Evolutionary conservation across 2,113 vertebrate genomes (phyloP), one percentile per base, ranked within the genome.

Genomic region (Anguilla rostrata): DNA sequence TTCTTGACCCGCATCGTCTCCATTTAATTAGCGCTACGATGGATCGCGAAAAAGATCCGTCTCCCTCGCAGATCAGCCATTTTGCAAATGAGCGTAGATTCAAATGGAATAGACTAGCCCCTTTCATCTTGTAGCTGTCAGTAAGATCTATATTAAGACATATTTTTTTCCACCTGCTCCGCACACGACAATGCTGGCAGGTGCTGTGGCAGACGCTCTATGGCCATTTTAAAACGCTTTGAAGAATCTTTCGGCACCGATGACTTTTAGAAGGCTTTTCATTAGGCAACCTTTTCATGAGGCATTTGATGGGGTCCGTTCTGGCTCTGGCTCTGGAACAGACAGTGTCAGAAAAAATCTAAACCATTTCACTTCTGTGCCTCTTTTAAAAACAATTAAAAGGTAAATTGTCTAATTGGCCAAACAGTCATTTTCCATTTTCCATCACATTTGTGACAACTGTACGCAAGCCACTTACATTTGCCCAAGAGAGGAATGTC

Each of bases 111-210:
- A 34, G 71, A 26, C 71, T 34, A 75, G 18, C 41, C 79, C 56
- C 88, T 91, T 90, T 90, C 87, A 90, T 91, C 90, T 91, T 39
- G 83, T 91, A 88, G 88, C 81, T 87, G 86, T 71, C 80, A 40
- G 81, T 91, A 87, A 90, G 87, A 87, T 90, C 86, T 90, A 89
- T 89, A 91, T 92, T 92, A 90, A 87, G 88, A 86, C 88, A 84
- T 88, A 75, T 82, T 88, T 91, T 89, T 84, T 81, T 29, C 75
- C 53, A 82, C 75, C 85, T 29, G 78, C 81, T 85, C 78, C 82
- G 60, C 83, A 85, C 85, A 83, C 87, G 84, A 71, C 81, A 87
- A 89, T 15, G 46, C 41, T 53, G 80, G 75, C 84, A 56, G 41
- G 82, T 86, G 34, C 41, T 39, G 87, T 79, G 85, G 81, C 66